Evolutionary conservation across 2,888 invertebrate genomes (phyloP), one percentile per base, ranked within the genome.

Genomic region (Metalampra italica): DNA sequence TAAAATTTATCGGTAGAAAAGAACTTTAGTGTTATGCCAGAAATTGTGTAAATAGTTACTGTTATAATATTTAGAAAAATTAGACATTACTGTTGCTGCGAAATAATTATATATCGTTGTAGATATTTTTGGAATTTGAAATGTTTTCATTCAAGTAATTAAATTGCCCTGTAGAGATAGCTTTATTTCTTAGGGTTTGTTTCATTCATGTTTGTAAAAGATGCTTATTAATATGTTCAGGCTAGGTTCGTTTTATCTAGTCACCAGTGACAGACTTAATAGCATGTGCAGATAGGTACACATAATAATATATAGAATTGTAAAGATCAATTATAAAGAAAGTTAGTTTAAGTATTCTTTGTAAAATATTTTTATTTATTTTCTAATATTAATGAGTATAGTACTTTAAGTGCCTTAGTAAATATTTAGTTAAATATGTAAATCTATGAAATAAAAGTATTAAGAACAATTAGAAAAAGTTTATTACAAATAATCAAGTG

Each of bases 1-100:
- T 65, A 92, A 92, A 82, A 91, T 91, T 62, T 92, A 92, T 81
- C 91, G 92, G 82, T 92, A 91, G 77, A 30, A 29, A 11, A 44
- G 36, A 29, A 51, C 46, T 40, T 34, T 37, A 51, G 43, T 29
- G 40, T 22, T 45, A 46, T 50, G 50, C 48, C 42, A 50, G 47
- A 11, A 43, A 43, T 41, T 40, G 1, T 53, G 51, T 51, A 51
- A 43, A 51, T 49, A 49, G 46, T 49, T 3, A 22, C 22, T 22
- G 3, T 22, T 3, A 22, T 22, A 22, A 22, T 22, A 22, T 5
- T 22, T 22, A 22, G n/a, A 22, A 22, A 5, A 22, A 22, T 22
- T 22, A 22, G 22, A 22, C 3, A 22, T 46, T 30, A 29, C 5
- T 38, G 1, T 14, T 43, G 32, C 29, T 38, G 14, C 5, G 11